These are phyloP conservation scores for Watsonalla binaria DNA, from an alignment of 2,888 invertebrate species.

Conservation along the genomic window DNA sequence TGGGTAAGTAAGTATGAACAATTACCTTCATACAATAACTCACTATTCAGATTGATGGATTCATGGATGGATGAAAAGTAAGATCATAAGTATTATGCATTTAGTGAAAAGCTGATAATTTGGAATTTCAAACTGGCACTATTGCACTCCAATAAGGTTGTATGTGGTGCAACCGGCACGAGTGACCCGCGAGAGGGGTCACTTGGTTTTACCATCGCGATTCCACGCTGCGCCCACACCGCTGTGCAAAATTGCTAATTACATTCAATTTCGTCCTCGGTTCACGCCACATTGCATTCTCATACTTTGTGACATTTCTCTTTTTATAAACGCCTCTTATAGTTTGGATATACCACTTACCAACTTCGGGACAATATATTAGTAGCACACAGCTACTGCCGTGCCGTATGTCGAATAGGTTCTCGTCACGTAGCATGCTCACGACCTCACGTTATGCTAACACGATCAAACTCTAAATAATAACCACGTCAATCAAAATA, in stretches of 20 bases:
- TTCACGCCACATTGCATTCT: conserved; percentile 31
- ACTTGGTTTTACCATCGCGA: conserved; percentile 29
- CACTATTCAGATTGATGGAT: no score
- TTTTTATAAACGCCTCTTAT: not conserved
- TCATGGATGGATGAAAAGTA: no score
- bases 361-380: not conserved
- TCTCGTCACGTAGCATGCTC: not conserved
- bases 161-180: conserved; percentile 37
- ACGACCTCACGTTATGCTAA: not conserved
- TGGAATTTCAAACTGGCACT: no score
- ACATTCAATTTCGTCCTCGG: conserved; percentile 44
- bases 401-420: not conserved
- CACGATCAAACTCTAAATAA: conserved; percentile 1
- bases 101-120: no score
- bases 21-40: no score
- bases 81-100: no score
- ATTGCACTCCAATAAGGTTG: conserved; percentile 26
- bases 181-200: conserved; percentile 51
- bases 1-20: no score
- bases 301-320: conserved; percentile 12
- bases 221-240: conserved; percentile 36
- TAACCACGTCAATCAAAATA: not conserved
- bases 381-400: not conserved
- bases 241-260: conserved; percentile 72
- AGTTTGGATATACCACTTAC: not conserved